Percentiles rank a stretch among this genome's conserved stretches.
phyloP scores from a whole-genome alignment of 2,888 invertebrate species.

The Galeruca laticollis region DNA sequence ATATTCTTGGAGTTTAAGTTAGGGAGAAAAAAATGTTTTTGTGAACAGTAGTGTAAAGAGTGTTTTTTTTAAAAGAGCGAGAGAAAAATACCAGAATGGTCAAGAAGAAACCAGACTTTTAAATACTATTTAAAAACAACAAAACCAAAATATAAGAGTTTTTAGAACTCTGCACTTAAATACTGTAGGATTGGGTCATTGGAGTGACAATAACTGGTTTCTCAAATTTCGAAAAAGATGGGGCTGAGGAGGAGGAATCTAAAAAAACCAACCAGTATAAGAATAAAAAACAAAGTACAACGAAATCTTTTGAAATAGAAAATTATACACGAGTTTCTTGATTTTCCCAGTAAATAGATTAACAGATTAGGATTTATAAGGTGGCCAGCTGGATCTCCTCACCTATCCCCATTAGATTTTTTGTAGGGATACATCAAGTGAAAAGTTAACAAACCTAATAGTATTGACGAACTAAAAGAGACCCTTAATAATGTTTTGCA shows the following conservation, averaged over 20 bases:
- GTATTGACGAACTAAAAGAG: too few relatives aligned
- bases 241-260: slow-evolving; percentile 6
- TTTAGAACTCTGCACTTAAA: slow-evolving; percentile 31
- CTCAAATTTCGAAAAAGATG: too few relatives aligned
- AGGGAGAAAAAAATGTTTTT: slow-evolving; percentile 29
- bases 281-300: slow-evolving; percentile 14
- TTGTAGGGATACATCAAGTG: too few relatives aligned
- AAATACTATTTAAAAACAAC: slow-evolving; percentile 29
- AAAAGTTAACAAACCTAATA: too few relatives aligned
- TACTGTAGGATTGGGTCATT: too few relatives aligned
- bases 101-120: too few relatives aligned
- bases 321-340: slow-evolving; percentile 22
- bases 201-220: too few relatives aligned
- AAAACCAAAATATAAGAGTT: slow-evolving; percentile 26
- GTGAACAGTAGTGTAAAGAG: slow-evolving; percentile 21
- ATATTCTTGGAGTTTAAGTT: slow-evolving; percentile 34
- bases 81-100: slow-evolving; percentile 33
- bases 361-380: too few relatives aligned
- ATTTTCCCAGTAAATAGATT: too few relatives aligned
- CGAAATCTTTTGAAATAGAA: slow-evolving; percentile 16
- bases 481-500: too few relatives aligned
- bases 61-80: slow-evolving; percentile 22
- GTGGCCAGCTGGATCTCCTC: too few relatives aligned
- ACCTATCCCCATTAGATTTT: too few relatives aligned
- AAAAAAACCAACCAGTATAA: slow-evolving; percentile 19